Conservation (phyloP, 1,140 invertebrate species). For the Colletes gigas region DNA sequence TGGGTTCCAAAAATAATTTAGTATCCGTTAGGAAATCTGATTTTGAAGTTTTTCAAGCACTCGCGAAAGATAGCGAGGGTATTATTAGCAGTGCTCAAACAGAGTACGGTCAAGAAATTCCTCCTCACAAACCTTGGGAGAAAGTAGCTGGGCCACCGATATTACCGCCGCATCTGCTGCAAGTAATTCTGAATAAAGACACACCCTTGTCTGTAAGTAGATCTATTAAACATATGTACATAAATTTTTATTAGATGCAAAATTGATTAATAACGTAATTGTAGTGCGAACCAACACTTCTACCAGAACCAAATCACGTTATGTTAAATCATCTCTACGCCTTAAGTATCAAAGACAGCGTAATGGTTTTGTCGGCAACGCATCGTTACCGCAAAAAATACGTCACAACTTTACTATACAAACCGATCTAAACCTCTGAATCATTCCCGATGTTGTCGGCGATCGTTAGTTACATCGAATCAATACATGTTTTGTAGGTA, state of each 20-base stretch:
- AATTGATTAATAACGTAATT: slow-evolving; percentile 17
- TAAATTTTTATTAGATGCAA: not conserved
- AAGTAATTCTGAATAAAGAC: slow-evolving; percentile 99
- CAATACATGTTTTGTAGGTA: slow-evolving; percentile 44
- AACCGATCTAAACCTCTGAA: slow-evolving; percentile 90
- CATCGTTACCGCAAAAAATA: slow-evolving; percentile 99
- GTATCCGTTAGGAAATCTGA: slow-evolving; percentile 95
- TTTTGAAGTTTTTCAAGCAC: slow-evolving; percentile 98
- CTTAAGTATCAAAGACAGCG: slow-evolving; percentile 99
- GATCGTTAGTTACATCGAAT: slow-evolving; percentile 38
- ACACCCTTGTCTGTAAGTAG: slow-evolving; percentile 93
- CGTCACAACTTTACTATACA: slow-evolving; percentile 99
- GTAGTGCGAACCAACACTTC: slow-evolving; percentile 97
- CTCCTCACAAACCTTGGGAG: slow-evolving; percentile 93
- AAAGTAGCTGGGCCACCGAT: slow-evolving; percentile 97
- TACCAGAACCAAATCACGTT: slow-evolving; percentile 99
- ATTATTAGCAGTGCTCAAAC: slow-evolving; percentile 86
- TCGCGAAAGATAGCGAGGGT: slow-evolving; percentile 94
- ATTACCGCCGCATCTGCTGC: slow-evolving; percentile 96
- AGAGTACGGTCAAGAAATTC: slow-evolving; percentile 95
- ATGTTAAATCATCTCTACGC: slow-evolving; percentile 99
- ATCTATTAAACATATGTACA: slow-evolving; percentile 32
- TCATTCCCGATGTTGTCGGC: slow-evolving; percentile 59
- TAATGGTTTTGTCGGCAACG: slow-evolving; percentile 99
- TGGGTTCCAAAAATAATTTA: slow-evolving; percentile 95